phyloP scores from a whole-genome alignment of 2,888 invertebrate genomes.

The Drosophila acutilabella region DNA sequence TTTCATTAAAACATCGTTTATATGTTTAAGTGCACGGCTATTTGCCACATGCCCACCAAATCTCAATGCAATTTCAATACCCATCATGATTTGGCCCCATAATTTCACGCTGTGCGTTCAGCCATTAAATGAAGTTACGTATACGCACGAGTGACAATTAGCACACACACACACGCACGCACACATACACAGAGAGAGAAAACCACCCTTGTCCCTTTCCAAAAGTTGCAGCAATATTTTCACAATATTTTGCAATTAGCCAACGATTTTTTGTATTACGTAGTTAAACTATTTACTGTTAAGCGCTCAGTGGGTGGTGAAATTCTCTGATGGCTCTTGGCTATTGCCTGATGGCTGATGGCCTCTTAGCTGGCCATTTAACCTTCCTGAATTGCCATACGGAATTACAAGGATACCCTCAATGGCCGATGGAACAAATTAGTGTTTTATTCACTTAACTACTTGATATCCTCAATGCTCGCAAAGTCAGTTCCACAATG shows the following conservation, averaged over 20 bases:
- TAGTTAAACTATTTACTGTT: slow-evolving; percentile 68
- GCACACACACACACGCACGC: slow-evolving; percentile 9
- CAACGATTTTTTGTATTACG: slow-evolving; percentile 60
- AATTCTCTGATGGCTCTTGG: slow-evolving; percentile 28
- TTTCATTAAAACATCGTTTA: slow-evolving; percentile 13
- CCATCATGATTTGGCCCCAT: slow-evolving; percentile 49
- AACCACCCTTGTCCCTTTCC: slow-evolving; percentile 14
- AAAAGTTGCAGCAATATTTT: slow-evolving; percentile 39
- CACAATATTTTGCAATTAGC: slow-evolving; percentile 70
- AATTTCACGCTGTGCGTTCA: slow-evolving; percentile 51
- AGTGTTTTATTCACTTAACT: not conserved
- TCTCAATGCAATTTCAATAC: slow-evolving; percentile 66
- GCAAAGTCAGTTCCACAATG: not conserved
- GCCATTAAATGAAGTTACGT: slow-evolving; percentile 40
- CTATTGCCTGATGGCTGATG: slow-evolving; percentile 33
- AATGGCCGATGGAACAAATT: not conserved
- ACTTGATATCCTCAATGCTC: not conserved
- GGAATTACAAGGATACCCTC: slow-evolving; percentile 28
- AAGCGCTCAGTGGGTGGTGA: slow-evolving; percentile 42
- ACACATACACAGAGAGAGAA: slow-evolving; percentile 1
- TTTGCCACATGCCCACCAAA: slow-evolving; percentile 39
- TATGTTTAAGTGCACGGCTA: not conserved
- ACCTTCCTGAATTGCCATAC: slow-evolving; percentile 25
- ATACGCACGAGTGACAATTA: slow-evolving; percentile 58
- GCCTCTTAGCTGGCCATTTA: slow-evolving; percentile 23